Conservation (phyloP, 2,113 vertebrate species). For the Ictalurus furcatus region DNA sequence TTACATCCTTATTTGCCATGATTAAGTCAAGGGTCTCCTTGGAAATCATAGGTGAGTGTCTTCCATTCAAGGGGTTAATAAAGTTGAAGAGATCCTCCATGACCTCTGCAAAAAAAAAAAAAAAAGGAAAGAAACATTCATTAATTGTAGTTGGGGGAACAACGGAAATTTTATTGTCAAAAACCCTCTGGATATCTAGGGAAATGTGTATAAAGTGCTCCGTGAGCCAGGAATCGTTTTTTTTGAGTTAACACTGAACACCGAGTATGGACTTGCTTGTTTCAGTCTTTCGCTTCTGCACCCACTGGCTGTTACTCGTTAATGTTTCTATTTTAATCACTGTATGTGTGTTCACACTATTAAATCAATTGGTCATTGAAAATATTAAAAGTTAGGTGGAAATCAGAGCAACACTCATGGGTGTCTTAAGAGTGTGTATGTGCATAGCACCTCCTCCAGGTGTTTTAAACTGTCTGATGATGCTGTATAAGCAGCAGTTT, state of each 20-base stretch:
- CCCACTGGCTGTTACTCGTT: not conserved
- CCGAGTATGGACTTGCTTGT: not conserved
- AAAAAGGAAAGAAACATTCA: not conserved
- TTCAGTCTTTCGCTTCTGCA: not conserved
- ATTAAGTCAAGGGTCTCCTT: slow-evolving; percentile 87
- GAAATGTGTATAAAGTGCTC: not conserved
- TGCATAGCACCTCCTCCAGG: not conserved
- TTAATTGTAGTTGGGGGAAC: not conserved
- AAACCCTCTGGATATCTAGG: not conserved
- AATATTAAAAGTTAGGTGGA: not conserved
- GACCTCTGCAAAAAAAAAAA: slow-evolving; percentile 75
- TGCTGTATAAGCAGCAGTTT: not conserved
- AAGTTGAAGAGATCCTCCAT: slow-evolving; percentile 96
- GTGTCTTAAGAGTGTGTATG: not conserved
- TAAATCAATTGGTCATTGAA: not conserved
- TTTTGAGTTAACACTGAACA: not conserved
- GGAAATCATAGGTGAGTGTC: slow-evolving; percentile 92
- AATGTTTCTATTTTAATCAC: not conserved
- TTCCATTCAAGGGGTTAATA: slow-evolving; percentile 84
- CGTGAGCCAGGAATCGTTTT: not conserved
- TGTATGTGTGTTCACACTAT: not conserved
- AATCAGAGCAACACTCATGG: not conserved
- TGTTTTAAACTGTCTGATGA: not conserved
- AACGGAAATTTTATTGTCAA: not conserved
- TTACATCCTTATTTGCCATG: slow-evolving; percentile 87